Evolutionary conservation across 2,113 vertebrate species (phyloP).

Genomic region (Dolichotis patagonum): DNA sequence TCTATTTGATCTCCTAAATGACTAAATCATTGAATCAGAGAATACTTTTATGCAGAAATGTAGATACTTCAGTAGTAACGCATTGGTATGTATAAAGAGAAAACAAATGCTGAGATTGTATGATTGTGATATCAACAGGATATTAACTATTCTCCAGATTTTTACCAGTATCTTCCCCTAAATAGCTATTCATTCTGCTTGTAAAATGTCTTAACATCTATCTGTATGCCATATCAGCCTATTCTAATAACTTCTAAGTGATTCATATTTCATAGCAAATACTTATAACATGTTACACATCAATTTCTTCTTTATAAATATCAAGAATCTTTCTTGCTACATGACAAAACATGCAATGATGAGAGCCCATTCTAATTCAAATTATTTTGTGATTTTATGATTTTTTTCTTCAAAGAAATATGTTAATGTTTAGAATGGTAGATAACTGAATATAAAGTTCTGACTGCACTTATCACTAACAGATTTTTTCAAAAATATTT

Average conservation of each 20-base stretch:
- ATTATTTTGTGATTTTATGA: not conserved
- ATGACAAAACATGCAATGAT: not conserved
- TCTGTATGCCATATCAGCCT: not conserved
- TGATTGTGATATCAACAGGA: not conserved
- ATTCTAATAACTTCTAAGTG: not conserved
- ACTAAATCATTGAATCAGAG: not conserved
- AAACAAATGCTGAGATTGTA: not conserved
- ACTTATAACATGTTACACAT: not conserved
- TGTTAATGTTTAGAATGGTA: not conserved
- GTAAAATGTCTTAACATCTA: not conserved
- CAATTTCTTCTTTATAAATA: not conserved
- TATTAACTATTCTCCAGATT: not conserved
- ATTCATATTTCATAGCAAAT: not conserved
- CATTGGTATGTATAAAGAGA: not conserved
- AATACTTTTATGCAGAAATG: not conserved
- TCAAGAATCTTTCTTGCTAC: not conserved
- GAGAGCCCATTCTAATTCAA: not conserved
- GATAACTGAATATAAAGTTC: not conserved
- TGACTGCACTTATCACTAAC: not conserved
- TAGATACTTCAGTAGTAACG: not conserved
- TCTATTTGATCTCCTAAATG: too few species aligned
- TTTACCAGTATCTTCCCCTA: not conserved
- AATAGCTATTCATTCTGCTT: not conserved
- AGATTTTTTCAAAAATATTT: not conserved
- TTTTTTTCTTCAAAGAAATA: not conserved